phyloP scores from a whole-genome alignment of 2,113 vertebrate genomes.

The Otocyon megalotis region DNA sequence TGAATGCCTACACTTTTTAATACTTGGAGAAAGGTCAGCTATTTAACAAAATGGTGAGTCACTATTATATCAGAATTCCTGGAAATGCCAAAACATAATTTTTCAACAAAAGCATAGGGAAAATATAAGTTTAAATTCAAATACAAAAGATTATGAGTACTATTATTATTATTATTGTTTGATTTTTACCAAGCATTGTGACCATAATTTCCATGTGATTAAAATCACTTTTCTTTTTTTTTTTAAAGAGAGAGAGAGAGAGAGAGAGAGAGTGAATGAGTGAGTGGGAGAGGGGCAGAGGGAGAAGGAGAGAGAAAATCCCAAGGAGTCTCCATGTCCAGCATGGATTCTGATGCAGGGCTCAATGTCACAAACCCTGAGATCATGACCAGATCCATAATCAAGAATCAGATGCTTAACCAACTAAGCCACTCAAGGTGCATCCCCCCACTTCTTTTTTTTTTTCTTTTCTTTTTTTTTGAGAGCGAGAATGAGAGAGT shows the following conservation, averaged over 20 bases:
- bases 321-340: neutral
- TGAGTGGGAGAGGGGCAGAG: neutral
- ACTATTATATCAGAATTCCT: neutral
- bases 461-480: too few species aligned
- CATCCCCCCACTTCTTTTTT: neutral
- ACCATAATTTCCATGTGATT: neutral
- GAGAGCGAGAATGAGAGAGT: too few species aligned
- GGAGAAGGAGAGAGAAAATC: neutral
- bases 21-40: neutral
- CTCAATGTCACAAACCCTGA: neutral
- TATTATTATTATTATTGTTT: conserved; percentile 7
- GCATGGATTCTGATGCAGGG: neutral
- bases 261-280: neutral
- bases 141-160: conserved; percentile 12
- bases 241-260: too few species aligned
- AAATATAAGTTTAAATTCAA: conserved; percentile 40
- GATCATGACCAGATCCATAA: neutral
- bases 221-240: neutral
- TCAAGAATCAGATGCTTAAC: neutral
- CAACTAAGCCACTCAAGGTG: neutral
- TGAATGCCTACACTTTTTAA: conserved; percentile 28
- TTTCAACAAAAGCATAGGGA: conserved; percentile 8
- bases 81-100: neutral
- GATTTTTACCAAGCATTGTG: conserved; percentile 1
- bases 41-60: conserved; percentile 14